Evolutionary conservation across 2,888 invertebrate genomes (phyloP).

Genomic region (Ormyrus pomaceus): DNA sequence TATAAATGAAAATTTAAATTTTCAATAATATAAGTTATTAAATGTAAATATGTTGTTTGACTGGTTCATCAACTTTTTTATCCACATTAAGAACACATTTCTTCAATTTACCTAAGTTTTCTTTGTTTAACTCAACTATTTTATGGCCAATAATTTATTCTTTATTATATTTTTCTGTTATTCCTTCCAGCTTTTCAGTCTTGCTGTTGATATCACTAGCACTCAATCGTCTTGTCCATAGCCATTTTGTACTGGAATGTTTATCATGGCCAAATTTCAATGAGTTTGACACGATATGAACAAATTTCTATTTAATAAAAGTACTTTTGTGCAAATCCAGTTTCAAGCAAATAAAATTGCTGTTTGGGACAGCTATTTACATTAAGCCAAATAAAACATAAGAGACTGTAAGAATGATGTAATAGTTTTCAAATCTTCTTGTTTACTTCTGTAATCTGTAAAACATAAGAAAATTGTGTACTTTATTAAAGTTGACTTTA

Average conservation of each 20-base stretch:
- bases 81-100: slow-evolving; percentile 65
- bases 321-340: slow-evolving; percentile 66
- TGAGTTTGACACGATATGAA: slow-evolving; percentile 62
- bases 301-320: slow-evolving; percentile 64
- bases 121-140: slow-evolving; percentile 65
- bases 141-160: slow-evolving; percentile 61
- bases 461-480: slow-evolving; percentile 21
- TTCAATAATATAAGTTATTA: slow-evolving; percentile 33
- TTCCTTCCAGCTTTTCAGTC: slow-evolving; percentile 50
- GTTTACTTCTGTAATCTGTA: too few species aligned
- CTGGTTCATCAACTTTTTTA: slow-evolving; percentile 40
- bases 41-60: slow-evolving; percentile 48
- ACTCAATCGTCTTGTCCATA: slow-evolving; percentile 60
- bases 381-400: slow-evolving; percentile 65
- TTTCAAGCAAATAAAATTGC: slow-evolving; percentile 66
- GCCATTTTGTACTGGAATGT: slow-evolving; percentile 55
- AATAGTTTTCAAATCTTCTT: slow-evolving; percentile 65
- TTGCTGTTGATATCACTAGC: slow-evolving; percentile 59
- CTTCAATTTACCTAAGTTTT: slow-evolving; percentile 70
- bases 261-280: slow-evolving; percentile 61
- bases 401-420: slow-evolving; percentile 67
- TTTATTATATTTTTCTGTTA: slow-evolving; percentile 47
- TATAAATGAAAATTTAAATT: too few species aligned
- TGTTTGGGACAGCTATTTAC: slow-evolving; percentile 63
- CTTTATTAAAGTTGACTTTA: neutral